Percentiles rank a stretch among this genome's conserved stretches.
Evolutionary conservation across 2,113 vertebrate species (phyloP).

Genomic region (Lepidiolamprologus cunningtoni): DNA sequence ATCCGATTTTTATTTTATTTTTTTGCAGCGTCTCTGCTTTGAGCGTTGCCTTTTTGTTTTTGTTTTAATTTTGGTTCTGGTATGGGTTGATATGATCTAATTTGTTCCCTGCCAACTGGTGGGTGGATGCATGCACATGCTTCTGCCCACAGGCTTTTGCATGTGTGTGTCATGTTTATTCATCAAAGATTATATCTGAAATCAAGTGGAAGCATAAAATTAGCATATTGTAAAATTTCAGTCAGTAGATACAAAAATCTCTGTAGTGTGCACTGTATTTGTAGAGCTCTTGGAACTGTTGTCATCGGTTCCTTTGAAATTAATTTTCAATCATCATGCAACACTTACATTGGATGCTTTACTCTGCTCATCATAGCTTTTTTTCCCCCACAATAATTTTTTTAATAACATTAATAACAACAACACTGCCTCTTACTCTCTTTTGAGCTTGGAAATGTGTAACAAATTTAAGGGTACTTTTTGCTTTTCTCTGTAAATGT

Average conservation of each 20-base stretch:
- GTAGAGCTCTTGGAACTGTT: not conserved
- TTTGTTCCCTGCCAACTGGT: constrained; percentile 39
- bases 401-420: not conserved
- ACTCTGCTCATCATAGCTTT: not conserved
- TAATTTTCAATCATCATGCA: not conserved
- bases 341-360: not conserved
- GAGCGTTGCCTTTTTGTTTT: not conserved
- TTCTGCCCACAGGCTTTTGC: constrained; percentile 19
- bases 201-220: constrained; percentile 52
- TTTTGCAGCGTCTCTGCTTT: not conserved
- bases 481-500: not conserved
- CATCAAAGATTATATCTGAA: constrained; percentile 42
- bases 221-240: constrained; percentile 49
- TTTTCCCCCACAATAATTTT: not conserved
- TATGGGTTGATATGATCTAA: constrained; percentile 34
- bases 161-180: constrained; percentile 46
- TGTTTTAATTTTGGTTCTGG: constrained; percentile 4
- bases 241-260: not conserved
- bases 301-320: not conserved
- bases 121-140: constrained; percentile 7
- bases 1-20: not conserved
- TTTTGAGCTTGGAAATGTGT: not conserved
- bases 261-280: not conserved
- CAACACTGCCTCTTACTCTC: not conserved
- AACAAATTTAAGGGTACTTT: not conserved